Base-by-base conservation (phyloP, 2,113 vertebrate species). In the Scartelaos histophorus region DNA sequence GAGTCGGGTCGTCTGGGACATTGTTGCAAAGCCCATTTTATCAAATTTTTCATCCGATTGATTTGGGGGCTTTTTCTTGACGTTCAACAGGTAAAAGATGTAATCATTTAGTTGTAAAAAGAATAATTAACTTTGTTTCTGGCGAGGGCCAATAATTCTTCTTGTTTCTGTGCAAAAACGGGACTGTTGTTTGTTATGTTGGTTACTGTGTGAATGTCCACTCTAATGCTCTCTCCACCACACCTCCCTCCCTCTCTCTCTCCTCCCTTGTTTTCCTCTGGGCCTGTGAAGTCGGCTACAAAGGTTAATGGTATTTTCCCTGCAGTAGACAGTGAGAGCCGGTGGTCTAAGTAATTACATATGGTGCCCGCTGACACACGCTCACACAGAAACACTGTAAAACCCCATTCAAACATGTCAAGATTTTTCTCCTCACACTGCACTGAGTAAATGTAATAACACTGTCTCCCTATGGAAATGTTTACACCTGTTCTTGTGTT, bases 241-340 rank as follows among this genome's bases (percentile, higher is more conserved):
- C 35, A 1, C 35, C 35, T 38, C 35, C 7, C 35, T 9, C 35
- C 7, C 35, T 6, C 35, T 38, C 53, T 22, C 53, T 61, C 58
- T 61, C 7, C 62, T 69, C 54, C 56, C 53, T 56, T 13, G 19
- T 38, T 38, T 66, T 22, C 19, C 43, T 21, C 47, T 62, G 53
- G 67, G 45, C 58, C 70, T 70, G 46, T 83, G 74, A 85, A 87
- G 78, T 77, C 43, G 73, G 73, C 73, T 68, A 22, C 57, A 67
- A 70, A 74, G 82, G 86, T 88, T 89, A 88, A 91, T 86, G 65
- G 69, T 85, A 73, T 88, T 89, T 88, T 81, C 73, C 78, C 72
- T 81, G 85, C 68, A 83, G 67, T 76, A 11, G 71, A 84, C 75
- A 73, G 38, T 21, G 67, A 70, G 60, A 78, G 76, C 73, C 76